These are phyloP conservation scores for Rhinoptilus africanus DNA, from an alignment of 2,113 vertebrate genomes.

Conservation along the genomic window DNA sequence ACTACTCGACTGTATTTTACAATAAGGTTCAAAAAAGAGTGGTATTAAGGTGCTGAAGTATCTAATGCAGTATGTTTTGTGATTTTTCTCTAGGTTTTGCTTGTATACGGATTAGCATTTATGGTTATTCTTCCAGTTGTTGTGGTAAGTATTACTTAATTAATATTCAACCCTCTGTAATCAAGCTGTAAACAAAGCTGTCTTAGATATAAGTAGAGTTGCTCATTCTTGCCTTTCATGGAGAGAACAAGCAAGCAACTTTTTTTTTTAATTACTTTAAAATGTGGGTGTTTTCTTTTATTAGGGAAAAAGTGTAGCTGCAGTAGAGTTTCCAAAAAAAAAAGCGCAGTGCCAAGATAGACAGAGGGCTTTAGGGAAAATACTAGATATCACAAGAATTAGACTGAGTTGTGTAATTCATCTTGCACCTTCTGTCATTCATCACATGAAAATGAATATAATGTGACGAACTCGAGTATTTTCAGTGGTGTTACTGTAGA, in stretches of 20 bases:
- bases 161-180: background rate
- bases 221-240: background rate
- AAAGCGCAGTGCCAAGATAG: background rate
- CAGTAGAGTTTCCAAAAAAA: background rate
- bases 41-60: background rate
- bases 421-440: background rate
- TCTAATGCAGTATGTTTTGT: background rate
- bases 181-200: background rate
- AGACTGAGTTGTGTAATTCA: background rate
- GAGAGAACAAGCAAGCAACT: background rate
- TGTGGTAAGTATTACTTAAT: slow-evolving; percentile 82
- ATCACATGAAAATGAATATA: background rate
- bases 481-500: background rate
- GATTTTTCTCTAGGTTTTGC: slow-evolving; percentile 82
- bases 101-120: slow-evolving; percentile 97
- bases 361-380: background rate
- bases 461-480: background rate
- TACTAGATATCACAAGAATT: background rate
- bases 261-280: background rate
- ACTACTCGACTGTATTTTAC: background rate
- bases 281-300: background rate
- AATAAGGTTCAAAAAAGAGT: background rate
- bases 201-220: background rate
- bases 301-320: background rate
- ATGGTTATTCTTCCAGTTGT: slow-evolving; percentile 99